Evolutionary conservation across 2,113 vertebrate genomes (phyloP).

Genomic region (Lontra canadensis): DNA sequence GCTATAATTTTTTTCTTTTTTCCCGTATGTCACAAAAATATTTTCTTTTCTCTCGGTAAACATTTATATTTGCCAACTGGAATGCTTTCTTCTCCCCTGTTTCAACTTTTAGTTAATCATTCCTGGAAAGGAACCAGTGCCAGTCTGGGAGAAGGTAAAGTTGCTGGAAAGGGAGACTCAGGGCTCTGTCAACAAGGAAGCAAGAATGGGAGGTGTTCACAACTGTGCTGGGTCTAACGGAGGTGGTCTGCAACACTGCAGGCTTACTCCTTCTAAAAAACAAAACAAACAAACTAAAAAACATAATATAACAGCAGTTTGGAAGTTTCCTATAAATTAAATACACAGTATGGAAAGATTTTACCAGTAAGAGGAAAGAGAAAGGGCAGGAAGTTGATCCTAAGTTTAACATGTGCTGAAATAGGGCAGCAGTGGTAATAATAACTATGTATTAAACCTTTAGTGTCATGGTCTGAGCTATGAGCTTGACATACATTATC

Average conservation of each 20-base stretch:
- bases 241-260: neutral
- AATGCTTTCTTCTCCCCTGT: neutral
- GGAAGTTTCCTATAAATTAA: neutral
- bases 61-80: neutral
- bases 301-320: neutral
- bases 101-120: slow-evolving; percentile 30
- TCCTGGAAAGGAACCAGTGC: neutral
- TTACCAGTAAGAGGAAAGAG: neutral
- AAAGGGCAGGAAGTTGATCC: neutral
- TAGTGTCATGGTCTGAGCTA: neutral
- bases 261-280: neutral
- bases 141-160: neutral
- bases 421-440: neutral
- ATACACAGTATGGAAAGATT: neutral
- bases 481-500: neutral
- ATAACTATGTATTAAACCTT: neutral
- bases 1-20: neutral
- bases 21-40: neutral
- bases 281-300: neutral
- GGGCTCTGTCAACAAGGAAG: neutral
- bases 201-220: neutral
- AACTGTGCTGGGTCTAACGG: neutral
- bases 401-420: neutral
- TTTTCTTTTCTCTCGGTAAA: slow-evolving; percentile 22
- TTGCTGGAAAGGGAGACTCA: neutral